Evolutionary conservation across 2,113 vertebrate genomes (phyloP).

Genomic region (pig (Sus scrofa)): T2T-Sscrofa CM000815.6:122588001-122588500

Average conservation of each 20-base stretch:
- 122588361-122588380: background rate
- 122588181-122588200: background rate
- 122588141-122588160: background rate
- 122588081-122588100: background rate
- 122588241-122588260: background rate
- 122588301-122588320: background rate
- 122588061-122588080: background rate
- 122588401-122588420: background rate
- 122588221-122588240: background rate
- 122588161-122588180: background rate
- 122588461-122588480: background rate
- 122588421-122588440: background rate
- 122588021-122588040: too few species aligned
- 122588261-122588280: background rate
- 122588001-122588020: background rate
- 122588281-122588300: background rate
- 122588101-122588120: background rate
- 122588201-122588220: conserved; percentile 19
- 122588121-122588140: background rate
- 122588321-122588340: background rate
- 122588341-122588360: background rate
- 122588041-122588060: too few species aligned
- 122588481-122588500: background rate
- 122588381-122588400: background rate
- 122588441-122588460: background rate